Base-by-base conservation (phyloP, 2,113 vertebrate genomes). In the Prinia subflava region DNA sequence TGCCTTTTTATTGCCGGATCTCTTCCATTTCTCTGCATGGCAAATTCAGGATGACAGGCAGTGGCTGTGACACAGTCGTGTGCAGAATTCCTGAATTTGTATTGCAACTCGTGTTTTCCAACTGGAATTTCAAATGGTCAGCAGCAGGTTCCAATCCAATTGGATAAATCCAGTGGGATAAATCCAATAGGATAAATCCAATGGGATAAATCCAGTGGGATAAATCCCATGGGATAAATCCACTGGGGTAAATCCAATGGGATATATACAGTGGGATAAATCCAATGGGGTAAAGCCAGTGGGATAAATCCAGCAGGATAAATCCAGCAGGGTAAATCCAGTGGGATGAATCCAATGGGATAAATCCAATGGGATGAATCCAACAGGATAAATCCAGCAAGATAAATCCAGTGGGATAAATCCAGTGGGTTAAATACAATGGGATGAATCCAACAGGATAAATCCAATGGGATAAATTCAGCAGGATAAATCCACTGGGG, bases 1-100 rank as follows among this genome's bases (percentile, higher is more conserved):
- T 70, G 9, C 46, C 42, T 49, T 56, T 70, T 69, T 56, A 17
- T 80, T 46, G 0, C 12, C 73, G 8, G 27, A 5, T 41, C 39
- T 31, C 44, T 47, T 37, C 18, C 8, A 0, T 19, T 67, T 70
- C 59, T 82, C 73, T 52, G 20, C 46, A 3, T 46, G 46, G 46
- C 11, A 37, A 42, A 52, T 47, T 46, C 17, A 23, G n/a, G 11
- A 9, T 42, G 14, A 2, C 20, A 20, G 57, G 11, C 25, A 37
- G 13, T 7, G 44, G 27, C 76, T 49, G 7, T 7, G 37, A 20
- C 23, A 8, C 25, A 9, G 7, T 11, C 44, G 3, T 11, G 2
- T 10, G 7, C 6, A 5, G 7, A 46, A 46, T 25, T 16, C 0
- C 13, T 6, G 9, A 1, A 37, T 13, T 64, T 55, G 3, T 7